Evolutionary conservation across 2,113 vertebrate genomes (phyloP).

Genomic region (Labeo catla): DNA sequence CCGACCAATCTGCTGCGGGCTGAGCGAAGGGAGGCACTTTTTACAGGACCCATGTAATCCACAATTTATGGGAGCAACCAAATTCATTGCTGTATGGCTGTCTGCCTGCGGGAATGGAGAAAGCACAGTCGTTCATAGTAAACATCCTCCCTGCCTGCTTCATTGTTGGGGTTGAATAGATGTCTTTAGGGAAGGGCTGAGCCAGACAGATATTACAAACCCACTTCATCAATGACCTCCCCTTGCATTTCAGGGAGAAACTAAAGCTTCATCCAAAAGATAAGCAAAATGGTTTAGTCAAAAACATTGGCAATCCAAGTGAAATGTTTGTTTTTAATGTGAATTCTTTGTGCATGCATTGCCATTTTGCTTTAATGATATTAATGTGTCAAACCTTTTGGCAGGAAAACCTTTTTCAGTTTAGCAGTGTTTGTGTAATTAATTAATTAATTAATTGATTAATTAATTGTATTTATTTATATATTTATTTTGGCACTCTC

Average conservation of each 20-base stretch:
- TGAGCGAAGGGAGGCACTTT: constrained; percentile 24
- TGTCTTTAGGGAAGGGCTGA: neutral
- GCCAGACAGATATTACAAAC: neutral
- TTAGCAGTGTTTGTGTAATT: too few species aligned
- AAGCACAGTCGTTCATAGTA: constrained; percentile 26
- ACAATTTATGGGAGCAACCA: constrained; percentile 42
- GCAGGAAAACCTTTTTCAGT: too few species aligned
- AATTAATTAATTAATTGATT: too few species aligned
- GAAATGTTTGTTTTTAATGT: too few species aligned
- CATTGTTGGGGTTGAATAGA: constrained; percentile 8
- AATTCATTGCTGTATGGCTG: constrained; percentile 15
- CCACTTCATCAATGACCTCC: neutral
- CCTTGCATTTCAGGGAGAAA: neutral
- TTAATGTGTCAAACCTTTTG: too few species aligned
- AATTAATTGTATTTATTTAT: too few species aligned
- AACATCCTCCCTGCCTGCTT: constrained; percentile 19
- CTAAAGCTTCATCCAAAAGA: neutral
- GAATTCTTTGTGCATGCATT: too few species aligned
- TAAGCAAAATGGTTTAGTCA: too few species aligned
- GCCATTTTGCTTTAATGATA: too few species aligned
- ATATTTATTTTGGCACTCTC: too few species aligned
- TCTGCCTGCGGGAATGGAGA: constrained; percentile 16
- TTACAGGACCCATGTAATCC: neutral
- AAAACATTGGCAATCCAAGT: too few species aligned
- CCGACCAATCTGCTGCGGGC: constrained; percentile 56